Evolutionary conservation across 2,888 invertebrate species (phyloP), one percentile per base, ranked within the genome.

Genomic region (Willowsia nigromaculata): DNA sequence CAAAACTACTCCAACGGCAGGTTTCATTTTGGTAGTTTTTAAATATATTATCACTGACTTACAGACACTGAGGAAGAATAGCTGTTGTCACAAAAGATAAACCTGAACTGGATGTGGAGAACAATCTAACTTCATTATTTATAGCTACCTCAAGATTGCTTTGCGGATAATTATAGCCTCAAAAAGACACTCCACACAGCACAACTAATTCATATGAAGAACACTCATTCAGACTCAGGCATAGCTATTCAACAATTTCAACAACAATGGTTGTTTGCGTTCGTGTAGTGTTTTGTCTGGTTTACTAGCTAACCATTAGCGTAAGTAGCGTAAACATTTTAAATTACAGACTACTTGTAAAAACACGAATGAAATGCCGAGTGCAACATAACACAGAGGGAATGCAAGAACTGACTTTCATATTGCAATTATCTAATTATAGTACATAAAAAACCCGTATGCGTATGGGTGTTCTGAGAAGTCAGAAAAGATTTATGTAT

Each of bases 61-160:
- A 56, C 22, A 56, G 15, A n/a, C n/a, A 53, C 11, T 6, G 43
- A 47, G 43, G 30, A 50, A 47, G 50, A 47, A 50, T 37, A 33
- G 47, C 9, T 82, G 33, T 53, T 40, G 40, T 82, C 56, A 40
- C 56, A 43, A 33, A 71, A 37, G 78, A 65, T 65, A 62, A 78
- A 78, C 25, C 33, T 56, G 47, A 5, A 85, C 85, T 85, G 78
- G 85, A 65, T 62, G 76, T 9, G 5, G 85, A 78, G 15, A 47
- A 30, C 47, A 65, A 50, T 22, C 18, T 27, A 50, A 13, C 85
- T 78, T 30, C 56, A 65, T 78, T 85, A 85, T 85, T 85, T 85
- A 85, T 85, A 85, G 37, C 9, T 59, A 84, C 30, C 50, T 50
- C 62, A 50, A 78, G 53, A 47, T 43, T 71, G 9, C 22, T 47